Conservation (phyloP, 2,888 invertebrate species). For the Drosophila nr. perissopoda region DNA sequence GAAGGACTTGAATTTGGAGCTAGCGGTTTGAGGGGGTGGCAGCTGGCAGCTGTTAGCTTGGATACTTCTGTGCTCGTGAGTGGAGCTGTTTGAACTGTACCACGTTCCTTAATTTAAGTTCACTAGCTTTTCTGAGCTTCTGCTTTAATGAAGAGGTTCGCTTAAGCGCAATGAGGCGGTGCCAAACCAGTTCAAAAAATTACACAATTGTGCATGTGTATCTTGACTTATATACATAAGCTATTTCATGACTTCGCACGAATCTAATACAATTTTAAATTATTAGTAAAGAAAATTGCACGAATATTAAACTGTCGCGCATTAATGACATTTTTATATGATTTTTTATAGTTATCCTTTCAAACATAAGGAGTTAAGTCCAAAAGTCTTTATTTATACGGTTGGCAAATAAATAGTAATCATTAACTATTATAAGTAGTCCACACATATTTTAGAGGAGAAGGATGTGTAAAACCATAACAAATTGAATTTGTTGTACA, state of each 20-base stretch:
- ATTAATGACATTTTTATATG: neutral
- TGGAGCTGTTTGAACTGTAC: conserved; percentile 20
- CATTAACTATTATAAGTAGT: neutral
- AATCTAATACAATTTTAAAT: neutral
- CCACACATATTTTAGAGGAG: neutral
- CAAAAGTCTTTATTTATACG: neutral
- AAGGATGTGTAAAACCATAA: neutral
- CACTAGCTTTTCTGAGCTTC: conserved; percentile 4
- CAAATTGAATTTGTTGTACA: neutral
- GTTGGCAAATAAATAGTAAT: neutral
- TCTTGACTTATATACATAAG: neutral
- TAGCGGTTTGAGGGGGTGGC: neutral
- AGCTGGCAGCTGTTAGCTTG: conserved; percentile 19
- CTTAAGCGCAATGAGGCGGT: neutral
- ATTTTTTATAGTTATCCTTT: neutral
- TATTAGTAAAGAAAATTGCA: neutral
- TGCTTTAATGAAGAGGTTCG: conserved; percentile 13
- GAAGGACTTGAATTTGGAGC: conserved; percentile 2
- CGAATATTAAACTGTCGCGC: neutral
- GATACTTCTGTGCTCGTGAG: neutral
- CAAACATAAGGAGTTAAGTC: neutral
- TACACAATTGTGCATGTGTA: neutral
- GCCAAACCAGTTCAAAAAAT: conserved; percentile 11
- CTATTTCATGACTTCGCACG: neutral
- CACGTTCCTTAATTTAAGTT: conserved; percentile 21